These are phyloP conservation scores for Machimus rusticus DNA, from an alignment of 2,888 invertebrate genomes.

Conservation along the genomic window DNA sequence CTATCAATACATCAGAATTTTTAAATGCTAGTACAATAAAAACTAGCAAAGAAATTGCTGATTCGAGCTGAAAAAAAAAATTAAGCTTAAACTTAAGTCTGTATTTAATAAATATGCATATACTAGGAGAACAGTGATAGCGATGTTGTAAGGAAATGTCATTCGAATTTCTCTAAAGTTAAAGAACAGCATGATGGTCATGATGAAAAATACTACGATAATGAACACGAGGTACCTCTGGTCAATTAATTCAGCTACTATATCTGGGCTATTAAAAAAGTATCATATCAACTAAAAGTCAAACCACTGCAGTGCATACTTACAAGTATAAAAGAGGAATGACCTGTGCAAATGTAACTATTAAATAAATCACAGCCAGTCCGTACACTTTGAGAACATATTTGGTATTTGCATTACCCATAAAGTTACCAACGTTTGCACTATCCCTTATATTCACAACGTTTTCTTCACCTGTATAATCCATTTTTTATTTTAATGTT, in stretches of 20 bases:
- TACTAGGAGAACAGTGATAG: neutral
- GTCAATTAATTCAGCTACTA: neutral
- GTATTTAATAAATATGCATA: neutral
- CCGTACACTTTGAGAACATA: neutral
- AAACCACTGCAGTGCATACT: neutral
- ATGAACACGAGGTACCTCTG: neutral
- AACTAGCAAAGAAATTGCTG: neutral
- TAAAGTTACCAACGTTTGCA: neutral
- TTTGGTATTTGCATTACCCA: neutral
- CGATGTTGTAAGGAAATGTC: neutral
- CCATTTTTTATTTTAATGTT: neutral
- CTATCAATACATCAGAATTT: neutral
- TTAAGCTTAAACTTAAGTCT: neutral
- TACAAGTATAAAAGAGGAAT: neutral
- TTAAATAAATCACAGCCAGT: neutral
- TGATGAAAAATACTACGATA: neutral
- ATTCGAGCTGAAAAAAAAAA: neutral
- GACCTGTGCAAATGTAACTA: neutral
- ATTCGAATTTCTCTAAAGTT: neutral
- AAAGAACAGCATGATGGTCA: slow-evolving; percentile 1
- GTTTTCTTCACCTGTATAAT: neutral
- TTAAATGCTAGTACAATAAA: neutral
- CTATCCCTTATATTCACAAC: too few species aligned
- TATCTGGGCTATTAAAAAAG: neutral
- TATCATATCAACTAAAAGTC: neutral